Evolutionary conservation across 2,113 vertebrate genomes (phyloP).

Genomic region (Gnathonemus echidnorhynchus): DNA sequence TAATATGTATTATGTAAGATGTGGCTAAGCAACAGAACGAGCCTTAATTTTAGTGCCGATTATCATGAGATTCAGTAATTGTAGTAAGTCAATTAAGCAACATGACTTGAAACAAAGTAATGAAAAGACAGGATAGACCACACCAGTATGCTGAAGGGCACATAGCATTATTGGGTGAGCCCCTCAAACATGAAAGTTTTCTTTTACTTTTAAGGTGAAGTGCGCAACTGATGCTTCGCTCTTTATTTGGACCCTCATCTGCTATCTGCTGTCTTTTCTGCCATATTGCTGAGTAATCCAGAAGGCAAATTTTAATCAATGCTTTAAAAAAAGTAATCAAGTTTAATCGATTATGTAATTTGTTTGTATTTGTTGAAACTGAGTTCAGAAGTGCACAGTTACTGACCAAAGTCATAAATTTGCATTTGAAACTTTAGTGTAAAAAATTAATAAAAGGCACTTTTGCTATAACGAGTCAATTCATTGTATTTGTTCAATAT

Average conservation of each 20-base stretch:
- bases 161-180: not conserved
- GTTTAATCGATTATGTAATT: not conserved
- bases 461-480: not conserved
- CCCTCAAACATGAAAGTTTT: not conserved
- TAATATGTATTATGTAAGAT: not conserved
- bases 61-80: not conserved
- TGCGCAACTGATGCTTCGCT: not conserved
- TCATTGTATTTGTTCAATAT: not conserved
- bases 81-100: not conserved
- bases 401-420: too few relatives aligned
- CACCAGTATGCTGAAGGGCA: not conserved
- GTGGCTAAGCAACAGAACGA: not conserved
- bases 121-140: not conserved
- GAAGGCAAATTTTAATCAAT: not conserved
- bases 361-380: not conserved
- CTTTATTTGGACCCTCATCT: not conserved
- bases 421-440: not conserved
- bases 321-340: not conserved
- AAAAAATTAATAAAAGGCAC: not conserved
- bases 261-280: too few relatives aligned
- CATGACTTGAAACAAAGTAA: not conserved
- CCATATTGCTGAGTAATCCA: not conserved
- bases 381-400: not conserved
- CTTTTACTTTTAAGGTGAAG: not conserved
- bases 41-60: not conserved